Evolutionary conservation across 2,113 vertebrate species (phyloP).

Genomic region (Oncorhynchus gorbuscha): DNA sequence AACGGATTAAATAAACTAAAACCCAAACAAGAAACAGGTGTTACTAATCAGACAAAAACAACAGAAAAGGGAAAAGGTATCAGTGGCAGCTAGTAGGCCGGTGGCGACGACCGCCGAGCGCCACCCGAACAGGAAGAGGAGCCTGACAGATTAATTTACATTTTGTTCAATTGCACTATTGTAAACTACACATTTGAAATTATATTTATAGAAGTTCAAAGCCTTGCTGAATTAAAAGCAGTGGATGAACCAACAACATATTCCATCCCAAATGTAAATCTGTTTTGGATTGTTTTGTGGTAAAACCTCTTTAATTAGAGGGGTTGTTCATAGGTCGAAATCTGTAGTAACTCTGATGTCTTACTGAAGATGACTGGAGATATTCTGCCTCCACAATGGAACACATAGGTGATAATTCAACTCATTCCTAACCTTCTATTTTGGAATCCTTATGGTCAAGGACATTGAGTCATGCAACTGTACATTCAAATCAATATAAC

Average conservation of each 20-base stretch:
- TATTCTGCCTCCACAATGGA: neutral
- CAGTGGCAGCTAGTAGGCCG: too few relatives aligned
- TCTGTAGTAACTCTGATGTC: constrained; percentile 3
- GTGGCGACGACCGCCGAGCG: too few relatives aligned
- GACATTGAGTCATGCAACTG: neutral
- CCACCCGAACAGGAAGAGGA: too few relatives aligned
- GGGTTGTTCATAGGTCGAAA: neutral
- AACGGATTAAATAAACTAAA: too few relatives aligned
- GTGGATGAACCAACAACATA: neutral
- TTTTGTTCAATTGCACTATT: too few relatives aligned
- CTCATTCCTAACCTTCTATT: neutral
- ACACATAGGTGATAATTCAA: neutral
- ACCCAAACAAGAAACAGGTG: too few relatives aligned
- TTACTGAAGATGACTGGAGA: neutral
- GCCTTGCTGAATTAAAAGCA: neutral
- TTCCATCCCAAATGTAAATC: neutral
- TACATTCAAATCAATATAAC: constrained; percentile 1
- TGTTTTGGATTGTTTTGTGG: neutral
- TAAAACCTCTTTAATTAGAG: constrained; percentile 20
- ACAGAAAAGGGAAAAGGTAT: too few relatives aligned
- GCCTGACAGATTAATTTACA: too few relatives aligned
- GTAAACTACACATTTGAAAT: too few relatives aligned
- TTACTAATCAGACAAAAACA: too few relatives aligned
- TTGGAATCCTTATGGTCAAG: too few relatives aligned
- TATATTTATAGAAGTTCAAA: neutral